Conservation (phyloP, 2,888 invertebrate species). For the Andrena bicolor region DNA sequence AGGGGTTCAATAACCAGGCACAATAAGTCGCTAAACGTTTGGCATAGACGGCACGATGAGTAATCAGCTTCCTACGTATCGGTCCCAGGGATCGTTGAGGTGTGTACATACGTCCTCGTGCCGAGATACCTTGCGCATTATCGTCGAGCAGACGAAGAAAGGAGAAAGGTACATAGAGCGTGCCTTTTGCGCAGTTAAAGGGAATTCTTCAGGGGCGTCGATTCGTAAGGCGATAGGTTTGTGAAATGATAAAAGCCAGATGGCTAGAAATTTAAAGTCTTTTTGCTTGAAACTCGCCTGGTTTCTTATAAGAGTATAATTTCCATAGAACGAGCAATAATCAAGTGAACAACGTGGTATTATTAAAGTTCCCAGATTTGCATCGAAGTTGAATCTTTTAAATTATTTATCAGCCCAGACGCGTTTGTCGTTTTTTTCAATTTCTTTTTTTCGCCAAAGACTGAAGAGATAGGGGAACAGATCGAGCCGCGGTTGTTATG, state of each 20-base stretch:
- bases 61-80: conserved; percentile 75
- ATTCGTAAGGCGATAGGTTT: not conserved
- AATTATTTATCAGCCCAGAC: conserved; percentile 18
- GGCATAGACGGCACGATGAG: conserved; percentile 71
- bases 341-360: too few species aligned
- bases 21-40: conserved; percentile 77
- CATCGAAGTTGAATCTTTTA: conserved; percentile 6
- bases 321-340: too few species aligned
- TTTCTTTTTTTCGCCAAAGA: not conserved
- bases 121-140: conserved; percentile 46
- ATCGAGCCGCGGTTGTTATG: conserved; percentile 40
- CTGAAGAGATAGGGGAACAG: not conserved
- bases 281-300: too few species aligned
- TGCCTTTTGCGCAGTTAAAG: not conserved
- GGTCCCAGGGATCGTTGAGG: conserved; percentile 64
- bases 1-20: conserved; percentile 81
- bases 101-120: conserved; percentile 58
- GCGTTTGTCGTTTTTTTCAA: not conserved
- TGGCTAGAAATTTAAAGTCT: too few species aligned
- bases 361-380: not conserved
- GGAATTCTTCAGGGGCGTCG: not conserved
- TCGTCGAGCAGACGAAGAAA: conserved; percentile 20
- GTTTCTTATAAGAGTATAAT: too few species aligned
- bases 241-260: not conserved
- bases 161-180: conserved; percentile 6